Evolutionary conservation across 2,113 vertebrate species (phyloP).

Genomic region (Phalacrocorax pelagicus): DNA sequence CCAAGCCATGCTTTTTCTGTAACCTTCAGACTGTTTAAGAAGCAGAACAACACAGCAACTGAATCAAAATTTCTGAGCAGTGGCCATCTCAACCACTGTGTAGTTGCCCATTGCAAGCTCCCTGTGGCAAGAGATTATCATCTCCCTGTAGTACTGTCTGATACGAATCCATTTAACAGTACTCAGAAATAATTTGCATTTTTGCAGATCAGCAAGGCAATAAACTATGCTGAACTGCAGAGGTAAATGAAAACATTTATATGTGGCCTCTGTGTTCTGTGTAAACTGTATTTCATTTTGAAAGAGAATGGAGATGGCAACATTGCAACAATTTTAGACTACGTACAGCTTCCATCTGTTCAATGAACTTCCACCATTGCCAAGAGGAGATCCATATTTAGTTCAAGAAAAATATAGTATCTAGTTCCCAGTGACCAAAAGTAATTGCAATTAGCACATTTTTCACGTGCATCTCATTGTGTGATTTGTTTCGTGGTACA

Average conservation of each 20-base stretch:
- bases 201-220: background rate
- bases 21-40: background rate
- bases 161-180: background rate
- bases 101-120: background rate
- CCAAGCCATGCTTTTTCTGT: background rate
- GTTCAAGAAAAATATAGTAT: background rate
- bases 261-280: background rate
- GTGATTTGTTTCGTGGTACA: background rate
- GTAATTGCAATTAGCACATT: background rate
- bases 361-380: background rate
- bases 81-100: background rate
- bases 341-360: background rate
- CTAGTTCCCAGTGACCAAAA: background rate
- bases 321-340: background rate
- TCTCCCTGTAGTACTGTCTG: background rate
- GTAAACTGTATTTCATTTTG: background rate
- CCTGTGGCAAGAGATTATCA: background rate
- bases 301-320: background rate
- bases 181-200: background rate
- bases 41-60: background rate
- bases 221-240: background rate
- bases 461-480: background rate
- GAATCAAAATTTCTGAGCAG: background rate
- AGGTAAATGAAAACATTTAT: background rate
- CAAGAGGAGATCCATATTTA: background rate